These are phyloP conservation scores for Hyles euphorbiae DNA, from an alignment of 1,140 invertebrate genomes.

Conservation along the genomic window DNA sequence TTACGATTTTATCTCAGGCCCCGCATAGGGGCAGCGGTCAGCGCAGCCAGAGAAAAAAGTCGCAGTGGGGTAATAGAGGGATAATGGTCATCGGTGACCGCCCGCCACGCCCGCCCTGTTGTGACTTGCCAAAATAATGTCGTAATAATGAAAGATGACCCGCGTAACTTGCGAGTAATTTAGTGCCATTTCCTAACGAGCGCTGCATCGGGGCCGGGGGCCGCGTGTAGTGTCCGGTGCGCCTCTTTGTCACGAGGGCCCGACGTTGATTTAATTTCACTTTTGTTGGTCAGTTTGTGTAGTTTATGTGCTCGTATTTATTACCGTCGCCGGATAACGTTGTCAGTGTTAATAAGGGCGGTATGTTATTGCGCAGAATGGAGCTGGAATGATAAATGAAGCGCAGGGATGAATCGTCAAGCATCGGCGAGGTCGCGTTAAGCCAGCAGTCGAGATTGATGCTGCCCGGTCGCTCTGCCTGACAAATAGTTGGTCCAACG, in stretches of 20 bases:
- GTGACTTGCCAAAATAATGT: conserved; percentile 69
- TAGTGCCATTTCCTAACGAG: conserved; percentile 52
- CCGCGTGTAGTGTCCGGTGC: conserved; percentile 32
- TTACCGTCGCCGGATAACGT: conserved; percentile 40
- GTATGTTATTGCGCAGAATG: conserved; percentile 15
- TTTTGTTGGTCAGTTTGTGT: conserved; percentile 63
- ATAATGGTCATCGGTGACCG: conserved; percentile 51
- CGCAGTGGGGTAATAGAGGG: conserved; percentile 37
- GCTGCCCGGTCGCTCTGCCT: conserved; percentile 40
- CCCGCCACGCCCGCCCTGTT: conserved; percentile 52
- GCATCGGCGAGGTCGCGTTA: conserved; percentile 31
- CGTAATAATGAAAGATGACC: conserved; percentile 62
- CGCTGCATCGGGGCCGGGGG: conserved; percentile 31
- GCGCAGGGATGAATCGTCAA: conserved; percentile 19
- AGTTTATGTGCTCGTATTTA: conserved; percentile 35
- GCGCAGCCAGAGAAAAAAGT: conserved; percentile 56
- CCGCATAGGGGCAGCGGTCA: conserved; percentile 68
- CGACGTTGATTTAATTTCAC: conserved; percentile 57
- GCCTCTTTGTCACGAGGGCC: conserved; percentile 32
- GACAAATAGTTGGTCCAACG: conserved; percentile 65
- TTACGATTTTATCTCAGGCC: conserved; percentile 72
- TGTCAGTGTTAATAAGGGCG: conserved; percentile 30
- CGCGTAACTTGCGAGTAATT: conserved; percentile 59
- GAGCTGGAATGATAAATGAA: conserved; percentile 23
- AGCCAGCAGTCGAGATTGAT: conserved; percentile 60